Evolutionary conservation across 2,113 vertebrate genomes (phyloP), one percentile per base, ranked within the genome.

Genomic region (Leptocoma aspasia): DNA sequence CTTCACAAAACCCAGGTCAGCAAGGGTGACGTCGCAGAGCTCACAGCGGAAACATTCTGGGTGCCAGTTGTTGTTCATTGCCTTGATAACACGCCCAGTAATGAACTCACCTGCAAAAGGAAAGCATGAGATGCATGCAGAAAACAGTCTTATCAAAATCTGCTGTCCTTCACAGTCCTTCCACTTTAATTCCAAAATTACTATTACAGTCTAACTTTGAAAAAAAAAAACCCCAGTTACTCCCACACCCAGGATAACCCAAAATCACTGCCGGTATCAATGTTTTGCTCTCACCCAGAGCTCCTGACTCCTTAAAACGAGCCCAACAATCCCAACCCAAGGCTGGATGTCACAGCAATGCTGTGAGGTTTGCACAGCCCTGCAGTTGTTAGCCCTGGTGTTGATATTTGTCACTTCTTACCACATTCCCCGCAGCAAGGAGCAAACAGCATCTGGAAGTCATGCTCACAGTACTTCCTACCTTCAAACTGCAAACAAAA

Each of bases 11-110:
- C 98, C 98, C 94, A 98, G 83, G 90, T 98, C 98, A 42, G 98
- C 98, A 92, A 98, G 97, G 27, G 81, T 97, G 41, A 97, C 92
- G 1, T 98, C 96, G 1, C 98, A 98, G 50, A 98, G 96, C 86
- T 98, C 98, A 27, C 98, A 98, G 86, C 98, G 97, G 96, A 98
- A 98, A 71, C 98, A 98, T 9, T 97, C 98, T 0, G 98, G 98
- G 84, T 98, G 98, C 98, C 98, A 98, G 86, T 97, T 98, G 86
- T 96, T 98, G 90, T 98, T 98, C 98, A 98, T 98, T n/a, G 98
- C 98, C 95, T 98, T 98, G 97, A 98, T 98, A 70, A 98, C 98
- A 2, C 98, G 97, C 28, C 98, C 98, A 15, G 98, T 97, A 90
- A 98, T 98, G 94, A 98, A 98, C 83, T 98, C 98, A 2, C 98